Percentiles rank a stretch among this genome's conserved stretches.
phyloP scores from a whole-genome alignment of 2,797 vertebrate species.

The Peromyscus eremicus region DNA sequence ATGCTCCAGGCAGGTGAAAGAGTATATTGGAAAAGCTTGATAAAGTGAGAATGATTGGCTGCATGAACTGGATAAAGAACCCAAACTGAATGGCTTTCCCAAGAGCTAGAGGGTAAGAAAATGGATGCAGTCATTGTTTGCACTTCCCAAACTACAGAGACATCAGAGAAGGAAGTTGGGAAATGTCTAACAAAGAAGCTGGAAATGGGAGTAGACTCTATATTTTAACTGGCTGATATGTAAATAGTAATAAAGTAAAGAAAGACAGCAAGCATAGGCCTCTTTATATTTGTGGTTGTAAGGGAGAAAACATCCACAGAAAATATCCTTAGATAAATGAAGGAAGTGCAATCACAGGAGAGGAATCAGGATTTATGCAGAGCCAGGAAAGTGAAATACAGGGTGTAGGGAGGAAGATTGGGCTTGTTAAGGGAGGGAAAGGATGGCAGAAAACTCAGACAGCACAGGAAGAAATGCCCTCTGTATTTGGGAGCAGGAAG shows the following conservation, averaged over 20 bases:
- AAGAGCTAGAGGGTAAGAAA: not conserved
- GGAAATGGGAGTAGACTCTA: not conserved
- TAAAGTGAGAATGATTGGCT: not conserved
- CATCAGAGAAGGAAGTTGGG: not conserved
- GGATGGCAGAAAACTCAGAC: not conserved
- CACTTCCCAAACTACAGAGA: not conserved
- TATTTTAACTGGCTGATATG: not conserved
- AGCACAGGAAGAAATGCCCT: not conserved
- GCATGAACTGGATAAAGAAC: not conserved
- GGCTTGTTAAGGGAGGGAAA: not conserved
- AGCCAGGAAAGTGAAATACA: not conserved
- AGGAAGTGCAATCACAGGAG: not conserved
- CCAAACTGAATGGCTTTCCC: not conserved
- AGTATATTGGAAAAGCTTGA: not conserved
- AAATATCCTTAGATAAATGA: not conserved
- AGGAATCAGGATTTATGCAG: not conserved
- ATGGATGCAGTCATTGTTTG: not conserved
- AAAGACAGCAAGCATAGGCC: not conserved
- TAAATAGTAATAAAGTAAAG: not conserved
- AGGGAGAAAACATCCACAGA: not conserved
- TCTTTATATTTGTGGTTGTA: not conserved
- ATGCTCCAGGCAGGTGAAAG: not conserved
- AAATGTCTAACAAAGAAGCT: not conserved
- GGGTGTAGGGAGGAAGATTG: not conserved
- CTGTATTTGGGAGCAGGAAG: not conserved